Conservation (phyloP, 2,113 vertebrate genomes). For the Otolemur garnettii region DNA sequence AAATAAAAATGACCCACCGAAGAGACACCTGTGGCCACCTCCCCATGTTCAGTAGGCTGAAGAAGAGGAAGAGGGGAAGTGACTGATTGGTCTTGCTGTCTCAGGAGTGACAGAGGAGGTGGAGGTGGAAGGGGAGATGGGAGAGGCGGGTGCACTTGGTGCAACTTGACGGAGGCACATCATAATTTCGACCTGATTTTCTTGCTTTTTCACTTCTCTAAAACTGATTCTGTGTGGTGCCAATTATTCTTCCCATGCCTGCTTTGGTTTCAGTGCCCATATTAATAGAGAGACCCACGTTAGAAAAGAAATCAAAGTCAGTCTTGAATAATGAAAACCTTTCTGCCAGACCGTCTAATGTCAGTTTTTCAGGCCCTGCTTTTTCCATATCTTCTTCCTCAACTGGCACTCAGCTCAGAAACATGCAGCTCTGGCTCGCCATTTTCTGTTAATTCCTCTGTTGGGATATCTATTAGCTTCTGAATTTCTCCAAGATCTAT, state of each 20-base stretch:
- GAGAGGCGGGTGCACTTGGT: no score
- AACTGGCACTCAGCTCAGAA: neutral
- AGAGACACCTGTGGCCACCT: neutral
- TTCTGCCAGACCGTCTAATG: neutral
- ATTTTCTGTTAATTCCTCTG: neutral
- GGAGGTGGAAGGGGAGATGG: no score
- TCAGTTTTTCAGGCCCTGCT: neutral
- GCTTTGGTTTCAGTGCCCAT: no score
- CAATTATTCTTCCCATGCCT: neutral
- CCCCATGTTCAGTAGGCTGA: no score
- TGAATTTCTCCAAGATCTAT: neutral
- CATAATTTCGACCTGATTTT: neutral
- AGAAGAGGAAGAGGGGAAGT: no score
- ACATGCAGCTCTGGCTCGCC: neutral
- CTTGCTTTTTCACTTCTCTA: no score
- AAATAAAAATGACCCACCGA: conserved; percentile 12
- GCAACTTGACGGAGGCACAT: neutral
- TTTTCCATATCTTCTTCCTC: neutral
- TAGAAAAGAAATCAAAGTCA: neutral
- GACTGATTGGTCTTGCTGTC: no score
- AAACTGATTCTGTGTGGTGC: neutral
- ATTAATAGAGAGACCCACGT: no score
- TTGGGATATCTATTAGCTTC: neutral
- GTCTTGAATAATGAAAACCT: neutral
- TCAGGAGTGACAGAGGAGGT: no score